A percentile compares a stretch with the other conserved stretches of the same genome.
Evolutionary conservation across 2,888 invertebrate species (phyloP).

Genomic region (Meloe dianella): DNA sequence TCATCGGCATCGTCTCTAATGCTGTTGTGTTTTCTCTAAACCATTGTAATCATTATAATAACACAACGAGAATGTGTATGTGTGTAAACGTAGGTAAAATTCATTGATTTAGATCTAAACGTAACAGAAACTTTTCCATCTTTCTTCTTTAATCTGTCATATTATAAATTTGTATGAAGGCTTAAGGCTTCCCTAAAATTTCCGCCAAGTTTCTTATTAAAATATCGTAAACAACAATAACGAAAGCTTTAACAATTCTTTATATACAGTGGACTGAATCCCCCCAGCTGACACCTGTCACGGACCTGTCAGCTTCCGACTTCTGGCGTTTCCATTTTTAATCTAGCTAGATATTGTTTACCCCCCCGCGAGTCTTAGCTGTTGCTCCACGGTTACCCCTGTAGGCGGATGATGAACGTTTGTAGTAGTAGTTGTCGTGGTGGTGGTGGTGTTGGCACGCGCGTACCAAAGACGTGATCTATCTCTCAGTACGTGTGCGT

Average conservation of each 20-base stretch:
- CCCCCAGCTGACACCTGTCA: slow-evolving; percentile 52
- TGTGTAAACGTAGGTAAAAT: too few species aligned
- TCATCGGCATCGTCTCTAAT: neutral
- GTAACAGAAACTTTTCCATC: neutral
- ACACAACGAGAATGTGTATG: neutral
- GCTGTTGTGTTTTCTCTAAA: slow-evolving; percentile 5
- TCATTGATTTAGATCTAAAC: slow-evolving; percentile 21
- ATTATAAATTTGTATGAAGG: neutral
- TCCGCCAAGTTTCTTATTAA: slow-evolving; percentile 31
- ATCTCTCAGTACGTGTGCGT: slow-evolving; percentile 47
- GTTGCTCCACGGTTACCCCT: slow-evolving; percentile 42
- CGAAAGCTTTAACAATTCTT: slow-evolving; percentile 33
- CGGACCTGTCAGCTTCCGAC: slow-evolving; percentile 51
- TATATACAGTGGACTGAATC: slow-evolving; percentile 39
- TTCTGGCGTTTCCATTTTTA: slow-evolving; percentile 56
- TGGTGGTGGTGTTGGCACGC: slow-evolving; percentile 47
- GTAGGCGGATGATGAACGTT: slow-evolving; percentile 33
- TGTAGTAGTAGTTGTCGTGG: slow-evolving; percentile 36
- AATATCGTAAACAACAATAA: slow-evolving; percentile 34
- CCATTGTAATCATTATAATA: neutral
- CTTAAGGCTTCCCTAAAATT: slow-evolving; percentile 3
- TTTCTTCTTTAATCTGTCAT: neutral
- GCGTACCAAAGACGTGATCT: slow-evolving; percentile 48
- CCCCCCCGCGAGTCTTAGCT: slow-evolving; percentile 43
- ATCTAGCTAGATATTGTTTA: slow-evolving; percentile 56